Percentiles rank a stretch among this genome's conserved stretches.
These are phyloP conservation scores for Nerophis ophidion DNA, from an alignment of 2,113 vertebrate species.

Conservation along the genomic window DNA sequence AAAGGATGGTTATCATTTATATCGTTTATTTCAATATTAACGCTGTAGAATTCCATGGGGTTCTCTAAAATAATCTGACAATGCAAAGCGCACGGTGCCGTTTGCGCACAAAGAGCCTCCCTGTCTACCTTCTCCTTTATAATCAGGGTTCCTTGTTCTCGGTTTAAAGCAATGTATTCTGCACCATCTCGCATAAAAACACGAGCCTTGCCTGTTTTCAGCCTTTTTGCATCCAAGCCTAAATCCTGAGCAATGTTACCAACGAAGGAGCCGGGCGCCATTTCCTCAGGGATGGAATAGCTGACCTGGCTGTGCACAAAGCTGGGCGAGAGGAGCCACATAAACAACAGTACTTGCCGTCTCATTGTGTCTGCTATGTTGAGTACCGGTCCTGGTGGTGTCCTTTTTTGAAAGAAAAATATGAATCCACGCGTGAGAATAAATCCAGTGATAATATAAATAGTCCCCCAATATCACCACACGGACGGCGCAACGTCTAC, in stretches of 20 bases:
- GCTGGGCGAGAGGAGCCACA: constrained; percentile 21
- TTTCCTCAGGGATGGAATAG: constrained; percentile 71
- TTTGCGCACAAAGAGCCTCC: constrained; percentile 61
- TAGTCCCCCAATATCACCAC: too few relatives aligned
- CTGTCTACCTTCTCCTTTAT: constrained; percentile 57
- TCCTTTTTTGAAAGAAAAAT: too few relatives aligned
- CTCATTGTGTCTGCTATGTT: constrained; percentile 31
- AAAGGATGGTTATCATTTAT: constrained; percentile 68
- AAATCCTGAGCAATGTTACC: constrained; percentile 69
- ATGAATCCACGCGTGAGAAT: too few relatives aligned
- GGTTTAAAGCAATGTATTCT: constrained; percentile 62
- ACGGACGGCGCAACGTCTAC: too few relatives aligned
- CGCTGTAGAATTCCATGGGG: constrained; percentile 68
- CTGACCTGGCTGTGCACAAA: constrained; percentile 49
- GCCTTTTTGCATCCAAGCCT: constrained; percentile 56
- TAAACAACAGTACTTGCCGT: constrained; percentile 49
- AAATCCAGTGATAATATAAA: too few relatives aligned
- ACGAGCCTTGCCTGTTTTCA: constrained; percentile 53
- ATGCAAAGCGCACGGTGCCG: constrained; percentile 59
- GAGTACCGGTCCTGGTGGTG: too few relatives aligned
- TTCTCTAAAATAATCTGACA: constrained; percentile 74
- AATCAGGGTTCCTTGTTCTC: constrained; percentile 47
- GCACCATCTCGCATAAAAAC: constrained; percentile 63
- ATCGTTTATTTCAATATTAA: constrained; percentile 59
- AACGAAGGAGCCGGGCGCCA: constrained; percentile 64